These are phyloP conservation scores for Phrynocephalus versicolor DNA, from an alignment of 2,113 vertebrate genomes.

Conservation along the genomic window DNA sequence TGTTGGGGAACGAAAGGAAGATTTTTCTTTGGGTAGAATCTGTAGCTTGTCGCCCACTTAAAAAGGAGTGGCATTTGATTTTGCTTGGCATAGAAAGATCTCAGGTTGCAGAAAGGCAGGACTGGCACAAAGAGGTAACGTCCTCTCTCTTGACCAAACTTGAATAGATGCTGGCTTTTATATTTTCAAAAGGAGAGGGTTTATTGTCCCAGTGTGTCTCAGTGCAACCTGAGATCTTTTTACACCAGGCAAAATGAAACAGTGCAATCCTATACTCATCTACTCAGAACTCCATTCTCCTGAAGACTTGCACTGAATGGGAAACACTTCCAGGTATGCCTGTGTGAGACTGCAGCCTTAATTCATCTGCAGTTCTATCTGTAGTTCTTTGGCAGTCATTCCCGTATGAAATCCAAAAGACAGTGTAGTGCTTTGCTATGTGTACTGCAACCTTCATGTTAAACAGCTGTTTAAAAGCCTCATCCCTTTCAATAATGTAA, in stretches of 20 bases:
- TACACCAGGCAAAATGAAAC: background rate
- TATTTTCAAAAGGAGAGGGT: too few species aligned
- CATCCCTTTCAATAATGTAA: too few species aligned
- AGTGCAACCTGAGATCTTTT: background rate
- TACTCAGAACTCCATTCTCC: too few species aligned
- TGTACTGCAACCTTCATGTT: too few species aligned
- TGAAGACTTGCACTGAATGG: background rate
- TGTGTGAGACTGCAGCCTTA: background rate
- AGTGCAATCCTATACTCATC: background rate
- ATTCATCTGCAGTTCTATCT: background rate
- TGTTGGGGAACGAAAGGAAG: too few species aligned
- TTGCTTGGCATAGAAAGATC: background rate
- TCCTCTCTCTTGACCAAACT: background rate
- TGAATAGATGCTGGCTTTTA: too few species aligned
- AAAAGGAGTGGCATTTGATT: background rate
- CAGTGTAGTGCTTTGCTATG: too few species aligned
- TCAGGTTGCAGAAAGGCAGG: background rate
- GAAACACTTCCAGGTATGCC: background rate
- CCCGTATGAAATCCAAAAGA: too few species aligned
- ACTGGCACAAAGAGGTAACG: background rate
- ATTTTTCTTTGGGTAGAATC: background rate
- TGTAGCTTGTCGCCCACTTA: background rate
- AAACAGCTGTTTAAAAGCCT: too few species aligned
- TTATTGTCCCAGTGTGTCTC: background rate
- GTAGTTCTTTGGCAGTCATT: too few species aligned